Base-by-base conservation (phyloP, 2,797 vertebrate species). In the Microctenopoma stevenorrisi region DNA sequence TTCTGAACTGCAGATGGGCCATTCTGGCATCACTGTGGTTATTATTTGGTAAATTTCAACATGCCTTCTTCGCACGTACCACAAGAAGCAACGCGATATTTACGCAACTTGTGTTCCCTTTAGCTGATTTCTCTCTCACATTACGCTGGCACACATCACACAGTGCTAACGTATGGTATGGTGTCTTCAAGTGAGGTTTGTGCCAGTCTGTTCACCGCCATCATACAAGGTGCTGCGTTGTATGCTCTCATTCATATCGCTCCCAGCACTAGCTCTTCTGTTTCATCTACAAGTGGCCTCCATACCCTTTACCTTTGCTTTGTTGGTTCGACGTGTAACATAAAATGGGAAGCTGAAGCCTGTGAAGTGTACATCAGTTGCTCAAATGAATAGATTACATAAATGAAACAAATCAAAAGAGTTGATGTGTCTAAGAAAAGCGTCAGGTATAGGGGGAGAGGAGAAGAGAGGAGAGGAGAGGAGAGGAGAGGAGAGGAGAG, bases 331-430 rank as follows among this genome's bases (percentile, higher is more conserved):
- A 55, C 57, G 50, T 14, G 76, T 22, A 61, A 79, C 78, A 86
- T 82, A 48, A 87, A 86, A 81, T 64, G 68, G 38, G 22, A 33
- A 58, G 43, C 55, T 38, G 9, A 35, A 28, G 66, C 60, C 66
- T 86, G 53, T 91, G 88, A 88, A 87, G 87, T 64, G 68, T 4
- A 78, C 83, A 84, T 89, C 87, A 84, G 64, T 82, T 50, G 76
- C 59, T 51, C 9, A 52, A 73, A 71, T 67, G 61, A 53, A 74
- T 68, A 67, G 74, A 87, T 86, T 79, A 65, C 14, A 15, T 71
- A 72, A 64, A 69, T 57, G 69, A 87, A 68, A 78, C 6, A 1
- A 72, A 56, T 16, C 22, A 58, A 61, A 68, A 61, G 52, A 35
- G 50, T 5, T 25, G 40, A 58, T 47, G 66, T 64, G 73, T 46